Conservation (phyloP, 2,113 vertebrate species). For the Oncorhynchus kisutch region DNA sequence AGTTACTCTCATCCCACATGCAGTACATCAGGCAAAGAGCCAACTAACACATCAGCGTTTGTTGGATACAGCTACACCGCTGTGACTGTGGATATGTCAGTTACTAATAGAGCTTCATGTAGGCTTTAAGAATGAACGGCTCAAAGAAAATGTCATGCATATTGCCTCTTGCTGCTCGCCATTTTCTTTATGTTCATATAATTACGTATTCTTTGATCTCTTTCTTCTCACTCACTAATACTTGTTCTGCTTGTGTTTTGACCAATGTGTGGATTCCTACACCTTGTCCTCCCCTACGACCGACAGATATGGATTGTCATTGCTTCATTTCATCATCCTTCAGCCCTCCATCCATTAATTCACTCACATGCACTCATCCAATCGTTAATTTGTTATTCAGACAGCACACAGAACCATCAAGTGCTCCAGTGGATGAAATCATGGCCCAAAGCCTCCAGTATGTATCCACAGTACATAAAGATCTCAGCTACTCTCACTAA, state of each 20-base stretch:
- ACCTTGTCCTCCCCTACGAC: constrained; percentile 16
- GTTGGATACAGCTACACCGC: not conserved
- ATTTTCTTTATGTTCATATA: not conserved
- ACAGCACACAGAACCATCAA: constrained; percentile 78
- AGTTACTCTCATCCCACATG: constrained; percentile 12
- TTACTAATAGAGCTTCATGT: constrained; percentile 4
- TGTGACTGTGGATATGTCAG: constrained; percentile 2
- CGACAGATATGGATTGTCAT: constrained; percentile 26
- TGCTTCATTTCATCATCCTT: constrained; percentile 30
- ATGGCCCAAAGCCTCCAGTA: constrained; percentile 81
- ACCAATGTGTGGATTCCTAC: constrained; percentile 18
- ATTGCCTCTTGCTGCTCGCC: constrained; percentile 8
- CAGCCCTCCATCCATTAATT: constrained; percentile 50
- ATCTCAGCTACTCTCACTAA: constrained; percentile 30
- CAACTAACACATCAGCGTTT: constrained; percentile 12
- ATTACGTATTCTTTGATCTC: not conserved
- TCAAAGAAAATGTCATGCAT: not conserved
- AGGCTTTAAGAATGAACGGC: not conserved
- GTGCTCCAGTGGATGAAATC: constrained; percentile 86
- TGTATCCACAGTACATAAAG: constrained; percentile 70
- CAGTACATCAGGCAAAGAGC: not conserved
- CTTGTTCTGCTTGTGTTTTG: constrained; percentile 32
- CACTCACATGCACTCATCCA: constrained; percentile 65
- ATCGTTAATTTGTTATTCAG: constrained; percentile 80
- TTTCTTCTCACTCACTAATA: not conserved